Conservation (phyloP, 2,797 vertebrate species). For the Garrulus glandarius region DNA sequence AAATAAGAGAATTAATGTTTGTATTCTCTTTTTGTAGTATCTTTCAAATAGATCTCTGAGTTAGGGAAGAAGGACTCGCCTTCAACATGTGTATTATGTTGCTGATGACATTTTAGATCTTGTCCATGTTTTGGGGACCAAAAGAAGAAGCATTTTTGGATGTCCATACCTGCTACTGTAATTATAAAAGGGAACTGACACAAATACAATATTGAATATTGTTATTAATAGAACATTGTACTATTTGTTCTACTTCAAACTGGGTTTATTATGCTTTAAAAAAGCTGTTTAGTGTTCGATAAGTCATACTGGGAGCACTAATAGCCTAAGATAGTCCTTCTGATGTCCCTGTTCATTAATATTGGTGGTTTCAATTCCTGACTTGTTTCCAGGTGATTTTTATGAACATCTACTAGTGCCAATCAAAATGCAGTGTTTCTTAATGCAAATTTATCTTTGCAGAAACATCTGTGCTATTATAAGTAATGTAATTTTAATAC, state of each 20-base stretch:
- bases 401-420: neutral
- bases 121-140: neutral
- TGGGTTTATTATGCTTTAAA: neutral
- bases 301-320: neutral
- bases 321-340: neutral
- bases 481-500: constrained; percentile 50
- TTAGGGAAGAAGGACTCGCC: neutral
- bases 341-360: neutral
- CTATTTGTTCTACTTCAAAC: neutral
- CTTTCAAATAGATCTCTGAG: neutral
- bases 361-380: neutral
- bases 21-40: neutral
- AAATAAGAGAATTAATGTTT: neutral
- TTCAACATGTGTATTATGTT: neutral
- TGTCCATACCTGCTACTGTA: neutral
- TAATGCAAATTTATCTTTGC: constrained; percentile 17
- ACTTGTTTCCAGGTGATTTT: neutral
- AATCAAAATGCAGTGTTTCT: neutral
- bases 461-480: constrained; percentile 41
- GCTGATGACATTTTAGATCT: neutral
- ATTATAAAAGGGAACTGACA: neutral
- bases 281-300: neutral
- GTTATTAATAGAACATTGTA: neutral
- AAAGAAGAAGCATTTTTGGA: neutral
- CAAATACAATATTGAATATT: neutral